phyloP scores from a whole-genome alignment of 2,797 vertebrate genomes.

The Chromobotia macracanthus region DNA sequence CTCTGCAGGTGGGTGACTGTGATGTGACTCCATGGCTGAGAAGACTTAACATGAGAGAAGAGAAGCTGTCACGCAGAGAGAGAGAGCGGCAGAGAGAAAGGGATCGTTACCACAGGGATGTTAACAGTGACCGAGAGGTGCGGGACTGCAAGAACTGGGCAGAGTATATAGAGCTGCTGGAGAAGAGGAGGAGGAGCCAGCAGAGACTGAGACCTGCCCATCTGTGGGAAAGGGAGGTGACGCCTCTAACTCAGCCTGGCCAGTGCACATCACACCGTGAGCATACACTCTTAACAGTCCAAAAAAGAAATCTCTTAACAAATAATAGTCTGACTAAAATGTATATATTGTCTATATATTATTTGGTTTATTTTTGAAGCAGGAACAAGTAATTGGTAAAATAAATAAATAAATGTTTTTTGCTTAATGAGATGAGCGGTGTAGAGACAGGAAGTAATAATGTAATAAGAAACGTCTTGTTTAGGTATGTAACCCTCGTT shows the following conservation, averaged over 20 bases:
- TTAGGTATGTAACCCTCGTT: no score
- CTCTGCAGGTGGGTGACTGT: constrained; percentile 73
- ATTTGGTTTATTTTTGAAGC: no score
- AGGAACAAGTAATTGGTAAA: no score
- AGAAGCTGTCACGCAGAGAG: constrained; percentile 77
- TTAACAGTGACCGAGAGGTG: constrained; percentile 82
- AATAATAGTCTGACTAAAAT: no score
- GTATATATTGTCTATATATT: no score
- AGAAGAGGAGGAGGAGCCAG: constrained; percentile 65
- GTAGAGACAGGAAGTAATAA: no score
- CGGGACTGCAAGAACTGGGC: constrained; percentile 84
- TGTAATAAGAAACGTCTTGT: no score
- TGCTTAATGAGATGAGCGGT: no score
- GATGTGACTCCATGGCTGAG: constrained; percentile 78
- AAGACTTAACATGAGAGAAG: constrained; percentile 80
- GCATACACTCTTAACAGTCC: not conserved
- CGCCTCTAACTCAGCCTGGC: constrained; percentile 79
- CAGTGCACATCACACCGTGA: constrained; percentile 78
- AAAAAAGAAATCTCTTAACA: no score
- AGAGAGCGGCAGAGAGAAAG: constrained; percentile 65
- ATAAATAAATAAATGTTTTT: no score
- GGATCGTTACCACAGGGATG: constrained; percentile 63
- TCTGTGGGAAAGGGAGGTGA: constrained; percentile 81
- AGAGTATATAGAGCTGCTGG: constrained; percentile 84
- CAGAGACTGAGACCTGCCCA: constrained; percentile 67